phyloP scores from a whole-genome alignment of 2,888 invertebrate species.

The Mesoligia furuncula region DNA sequence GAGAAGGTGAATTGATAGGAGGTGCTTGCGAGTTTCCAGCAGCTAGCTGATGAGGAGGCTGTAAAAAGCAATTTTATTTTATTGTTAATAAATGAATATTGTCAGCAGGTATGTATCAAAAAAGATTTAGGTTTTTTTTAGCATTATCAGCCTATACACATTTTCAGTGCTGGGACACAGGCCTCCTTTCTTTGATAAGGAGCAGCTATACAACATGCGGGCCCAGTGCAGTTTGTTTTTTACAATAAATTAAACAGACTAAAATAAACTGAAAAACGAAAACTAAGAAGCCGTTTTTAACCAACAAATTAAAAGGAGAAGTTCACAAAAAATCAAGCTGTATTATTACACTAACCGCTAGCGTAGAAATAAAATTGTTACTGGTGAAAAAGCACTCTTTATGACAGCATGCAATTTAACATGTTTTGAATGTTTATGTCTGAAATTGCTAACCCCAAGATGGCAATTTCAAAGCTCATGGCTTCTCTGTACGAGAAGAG shows the following conservation, averaged over 20 bases:
- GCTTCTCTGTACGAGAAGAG: not conserved
- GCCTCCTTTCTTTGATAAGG: not conserved
- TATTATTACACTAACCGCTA: not conserved
- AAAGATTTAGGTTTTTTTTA: not conserved
- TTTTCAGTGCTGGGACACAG: not conserved
- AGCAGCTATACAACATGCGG: not conserved
- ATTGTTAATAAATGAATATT: not conserved
- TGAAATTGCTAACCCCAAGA: not conserved
- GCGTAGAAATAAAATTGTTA: not conserved
- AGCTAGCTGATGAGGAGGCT: conserved; percentile 91
- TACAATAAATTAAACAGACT: not conserved
- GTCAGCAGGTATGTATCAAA: not conserved
- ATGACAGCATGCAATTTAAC: not conserved
- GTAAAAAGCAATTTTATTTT: conserved; percentile 68
- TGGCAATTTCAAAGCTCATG: not conserved
- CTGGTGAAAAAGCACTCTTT: not conserved
- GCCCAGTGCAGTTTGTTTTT: not conserved
- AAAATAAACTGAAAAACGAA: not conserved
- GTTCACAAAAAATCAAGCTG: not conserved
- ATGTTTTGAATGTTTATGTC: not conserved
- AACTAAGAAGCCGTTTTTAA: not conserved
- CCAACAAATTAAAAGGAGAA: too few species aligned
- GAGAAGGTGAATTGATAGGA: conserved; percentile 80
- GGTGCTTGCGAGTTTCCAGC: conserved; percentile 87
- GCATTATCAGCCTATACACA: not conserved